phyloP scores from a whole-genome alignment of 2,888 invertebrate species.

The Xanthia togata region DNA sequence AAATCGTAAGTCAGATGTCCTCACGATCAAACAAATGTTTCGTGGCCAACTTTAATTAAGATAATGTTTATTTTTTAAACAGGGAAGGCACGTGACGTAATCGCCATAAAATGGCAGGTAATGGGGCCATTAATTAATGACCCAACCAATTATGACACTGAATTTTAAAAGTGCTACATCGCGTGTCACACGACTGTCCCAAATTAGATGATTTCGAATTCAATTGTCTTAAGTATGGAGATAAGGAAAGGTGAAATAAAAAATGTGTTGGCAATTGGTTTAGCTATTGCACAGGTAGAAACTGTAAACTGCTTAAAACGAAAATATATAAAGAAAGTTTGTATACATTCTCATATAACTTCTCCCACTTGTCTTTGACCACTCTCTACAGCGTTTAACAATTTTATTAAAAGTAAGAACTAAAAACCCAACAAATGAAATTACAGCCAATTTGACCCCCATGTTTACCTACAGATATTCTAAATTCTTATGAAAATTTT shows the following conservation, averaged over 20 bases:
- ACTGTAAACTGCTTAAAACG: neutral
- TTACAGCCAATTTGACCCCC: no score
- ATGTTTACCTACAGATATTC: neutral
- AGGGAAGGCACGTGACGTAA: constrained; percentile 65
- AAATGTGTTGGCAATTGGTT: neutral
- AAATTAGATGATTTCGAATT: constrained; percentile 53
- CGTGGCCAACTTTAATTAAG: constrained; percentile 79
- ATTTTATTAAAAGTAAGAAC: neutral
- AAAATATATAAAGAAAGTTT: neutral
- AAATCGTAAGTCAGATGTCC: constrained; percentile 48
- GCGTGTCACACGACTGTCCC: constrained; percentile 75
- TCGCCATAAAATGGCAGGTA: constrained; percentile 61
- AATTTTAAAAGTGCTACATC: constrained; percentile 80
- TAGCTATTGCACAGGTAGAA: neutral
- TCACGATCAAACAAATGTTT: constrained; percentile 68
- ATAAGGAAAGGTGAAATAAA: constrained; percentile 14
- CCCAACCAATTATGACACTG: constrained; percentile 82
- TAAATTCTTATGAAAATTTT: neutral
- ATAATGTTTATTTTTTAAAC: constrained; percentile 76
- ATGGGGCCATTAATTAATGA: constrained; percentile 76
- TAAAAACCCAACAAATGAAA: no score
- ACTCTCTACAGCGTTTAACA: neutral
- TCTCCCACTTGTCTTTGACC: neutral
- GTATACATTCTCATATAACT: neutral
- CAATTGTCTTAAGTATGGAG: constrained; percentile 33